Evolutionary conservation across 2,888 invertebrate species (phyloP).

Genomic region (Agonum fuliginosum): DNA sequence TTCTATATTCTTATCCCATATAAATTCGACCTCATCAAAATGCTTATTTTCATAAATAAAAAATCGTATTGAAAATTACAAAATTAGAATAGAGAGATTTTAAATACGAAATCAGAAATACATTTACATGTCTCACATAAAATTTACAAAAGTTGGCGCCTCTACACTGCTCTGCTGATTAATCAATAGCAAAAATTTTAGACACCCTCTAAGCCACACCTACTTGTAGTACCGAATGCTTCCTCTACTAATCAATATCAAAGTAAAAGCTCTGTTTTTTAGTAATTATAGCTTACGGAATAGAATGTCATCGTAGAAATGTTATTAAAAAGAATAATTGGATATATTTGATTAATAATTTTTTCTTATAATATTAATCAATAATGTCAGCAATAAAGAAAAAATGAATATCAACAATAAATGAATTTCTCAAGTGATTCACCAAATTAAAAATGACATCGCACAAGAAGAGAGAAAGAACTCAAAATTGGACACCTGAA

Average conservation of each 20-base stretch:
- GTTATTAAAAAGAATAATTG: slow-evolving; percentile 2
- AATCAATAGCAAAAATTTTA: slow-evolving; percentile 41
- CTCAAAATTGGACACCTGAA: slow-evolving; percentile 75
- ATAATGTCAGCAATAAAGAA: neutral
- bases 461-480: slow-evolving; percentile 74
- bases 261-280: slow-evolving; percentile 21
- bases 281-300: slow-evolving; percentile 6
- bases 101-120: too few relatives aligned
- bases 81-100: too few relatives aligned
- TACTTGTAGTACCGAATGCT: slow-evolving; percentile 18
- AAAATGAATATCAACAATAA: neutral
- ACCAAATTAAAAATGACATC: slow-evolving; percentile 35
- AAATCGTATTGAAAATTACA: too few relatives aligned
- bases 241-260: slow-evolving; percentile 13
- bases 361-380: neutral
- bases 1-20: too few relatives aligned
- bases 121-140: too few relatives aligned
- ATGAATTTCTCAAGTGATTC: neutral
- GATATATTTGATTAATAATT: slow-evolving; percentile 1
- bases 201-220: neutral
- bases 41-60: too few relatives aligned
- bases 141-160: too few relatives aligned
- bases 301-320: slow-evolving; percentile 7
- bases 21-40: too few relatives aligned
- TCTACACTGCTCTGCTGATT: slow-evolving; percentile 14